Evolutionary conservation across 2,888 invertebrate genomes (phyloP).

Genomic region (Hemicrepidius hirtus): DNA sequence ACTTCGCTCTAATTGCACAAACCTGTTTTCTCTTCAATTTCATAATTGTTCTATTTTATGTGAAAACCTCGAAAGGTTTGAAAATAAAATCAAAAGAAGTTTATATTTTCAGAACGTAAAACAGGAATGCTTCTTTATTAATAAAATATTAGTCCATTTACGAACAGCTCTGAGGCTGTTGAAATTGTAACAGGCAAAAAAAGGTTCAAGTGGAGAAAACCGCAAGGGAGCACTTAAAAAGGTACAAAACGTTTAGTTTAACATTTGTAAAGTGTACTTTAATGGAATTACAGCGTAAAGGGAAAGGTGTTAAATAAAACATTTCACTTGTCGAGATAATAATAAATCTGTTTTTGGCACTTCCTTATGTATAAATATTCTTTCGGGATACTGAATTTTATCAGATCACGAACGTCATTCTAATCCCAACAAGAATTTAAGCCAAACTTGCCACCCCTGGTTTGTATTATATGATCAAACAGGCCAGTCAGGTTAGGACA

Average conservation of each 20-base stretch:
- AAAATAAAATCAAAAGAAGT: too few species aligned
- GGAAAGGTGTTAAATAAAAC: constrained; percentile 13
- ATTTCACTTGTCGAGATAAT: constrained; percentile 6
- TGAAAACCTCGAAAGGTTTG: too few species aligned
- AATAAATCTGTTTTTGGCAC: constrained; percentile 2
- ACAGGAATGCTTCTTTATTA: too few species aligned
- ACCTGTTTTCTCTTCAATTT: constrained; percentile 16
- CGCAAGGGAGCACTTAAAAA: constrained; percentile 5
- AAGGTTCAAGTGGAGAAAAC: background rate
- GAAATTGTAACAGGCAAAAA: background rate
- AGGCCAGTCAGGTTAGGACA: too few species aligned
- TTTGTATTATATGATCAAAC: too few species aligned
- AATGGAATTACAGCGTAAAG: constrained; percentile 5
- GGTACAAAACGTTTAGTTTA: constrained; percentile 5
- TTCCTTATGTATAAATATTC: background rate
- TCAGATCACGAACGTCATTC: too few species aligned
- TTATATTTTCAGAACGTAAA: too few species aligned
- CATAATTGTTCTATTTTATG: background rate
- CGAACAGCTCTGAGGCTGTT: background rate
- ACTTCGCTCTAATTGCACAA: constrained; percentile 1
- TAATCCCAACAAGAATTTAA: too few species aligned
- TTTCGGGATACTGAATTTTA: too few species aligned
- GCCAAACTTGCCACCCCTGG: too few species aligned
- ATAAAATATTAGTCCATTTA: too few species aligned
- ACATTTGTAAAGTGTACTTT: constrained; percentile 6